A percentile compares a stretch with the other conserved stretches of the same genome.
phyloP scores from a whole-genome alignment of 1,140 invertebrate genomes.

The Leucophenga varia region DNA sequence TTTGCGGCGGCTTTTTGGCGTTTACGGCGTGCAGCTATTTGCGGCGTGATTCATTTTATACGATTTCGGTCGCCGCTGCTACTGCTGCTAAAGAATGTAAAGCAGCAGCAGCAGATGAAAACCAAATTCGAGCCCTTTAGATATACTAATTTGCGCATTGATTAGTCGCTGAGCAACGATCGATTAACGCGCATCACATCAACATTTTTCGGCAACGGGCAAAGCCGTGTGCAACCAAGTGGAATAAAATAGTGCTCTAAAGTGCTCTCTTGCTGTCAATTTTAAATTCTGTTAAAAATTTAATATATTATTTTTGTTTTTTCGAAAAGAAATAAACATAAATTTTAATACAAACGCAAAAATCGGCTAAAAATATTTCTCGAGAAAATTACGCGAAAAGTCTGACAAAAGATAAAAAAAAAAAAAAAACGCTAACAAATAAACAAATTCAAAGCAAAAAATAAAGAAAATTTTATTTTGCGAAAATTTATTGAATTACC shows the following conservation, averaged over 20 bases:
- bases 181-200: conserved; percentile 51
- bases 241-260: no score
- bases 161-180: conserved; percentile 55
- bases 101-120: background rate
- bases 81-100: background rate
- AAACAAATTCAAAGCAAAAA: conserved; percentile 5
- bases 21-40: background rate
- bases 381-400: no score
- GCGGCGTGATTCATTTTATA: conserved; percentile 25
- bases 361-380: no score
- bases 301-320: no score
- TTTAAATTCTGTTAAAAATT: no score
- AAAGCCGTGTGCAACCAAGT: background rate
- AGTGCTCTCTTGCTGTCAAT: no score
- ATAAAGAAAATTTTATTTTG: conserved; percentile 2
- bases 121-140: conserved; percentile 21
- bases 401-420: no score
- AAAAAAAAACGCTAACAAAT: conserved; percentile 3
- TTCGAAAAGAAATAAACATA: no score
- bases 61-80: no score
- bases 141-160: conserved; percentile 20
- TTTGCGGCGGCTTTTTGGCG: no score
- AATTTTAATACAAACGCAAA: no score
- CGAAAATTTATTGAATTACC: conserved; percentile 36
- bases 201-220: no score